A percentile compares a stretch with the other conserved stretches of the same genome.
Evolutionary conservation across 2,888 invertebrate genomes (phyloP).

Genomic region (Scaptomyza reducta): DNA sequence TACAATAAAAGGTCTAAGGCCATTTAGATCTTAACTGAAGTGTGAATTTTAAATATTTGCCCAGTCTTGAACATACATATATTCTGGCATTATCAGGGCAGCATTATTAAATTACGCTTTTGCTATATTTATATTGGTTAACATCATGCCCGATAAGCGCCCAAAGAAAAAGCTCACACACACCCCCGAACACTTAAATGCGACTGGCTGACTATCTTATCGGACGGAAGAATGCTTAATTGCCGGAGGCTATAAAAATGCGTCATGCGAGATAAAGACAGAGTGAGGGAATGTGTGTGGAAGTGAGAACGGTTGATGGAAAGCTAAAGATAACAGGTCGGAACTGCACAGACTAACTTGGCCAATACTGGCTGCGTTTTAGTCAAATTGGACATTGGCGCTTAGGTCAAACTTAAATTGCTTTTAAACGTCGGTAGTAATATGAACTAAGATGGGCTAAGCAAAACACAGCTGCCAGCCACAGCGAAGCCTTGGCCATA

Average conservation of each 20-base stretch:
- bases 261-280: slow-evolving; percentile 51
- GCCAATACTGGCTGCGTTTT: slow-evolving; percentile 18
- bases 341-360: slow-evolving; percentile 26
- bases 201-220: slow-evolving; percentile 58
- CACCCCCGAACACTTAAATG: background rate
- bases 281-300: background rate
- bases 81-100: slow-evolving; percentile 35
- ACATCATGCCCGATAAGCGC: slow-evolving; percentile 53
- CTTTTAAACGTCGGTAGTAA: slow-evolving; percentile 69
- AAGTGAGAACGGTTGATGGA: too few relatives aligned
- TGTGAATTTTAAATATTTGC: slow-evolving; percentile 60
- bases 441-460: slow-evolving; percentile 35
- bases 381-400: slow-evolving; percentile 49
- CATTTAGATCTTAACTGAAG: slow-evolving; percentile 25
- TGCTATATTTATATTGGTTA: slow-evolving; percentile 70
- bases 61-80: background rate
- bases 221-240: slow-evolving; percentile 63
- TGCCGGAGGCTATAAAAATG: slow-evolving; percentile 63
- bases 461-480: slow-evolving; percentile 17
- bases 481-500: slow-evolving; percentile 43
- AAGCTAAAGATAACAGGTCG: background rate
- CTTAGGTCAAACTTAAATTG: slow-evolving; percentile 46
- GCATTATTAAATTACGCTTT: slow-evolving; percentile 65
- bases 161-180: background rate
- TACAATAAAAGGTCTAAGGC: background rate